Evolutionary conservation across 1,140 invertebrate genomes (phyloP).

Genomic region (Apolygus lucorum): DNA sequence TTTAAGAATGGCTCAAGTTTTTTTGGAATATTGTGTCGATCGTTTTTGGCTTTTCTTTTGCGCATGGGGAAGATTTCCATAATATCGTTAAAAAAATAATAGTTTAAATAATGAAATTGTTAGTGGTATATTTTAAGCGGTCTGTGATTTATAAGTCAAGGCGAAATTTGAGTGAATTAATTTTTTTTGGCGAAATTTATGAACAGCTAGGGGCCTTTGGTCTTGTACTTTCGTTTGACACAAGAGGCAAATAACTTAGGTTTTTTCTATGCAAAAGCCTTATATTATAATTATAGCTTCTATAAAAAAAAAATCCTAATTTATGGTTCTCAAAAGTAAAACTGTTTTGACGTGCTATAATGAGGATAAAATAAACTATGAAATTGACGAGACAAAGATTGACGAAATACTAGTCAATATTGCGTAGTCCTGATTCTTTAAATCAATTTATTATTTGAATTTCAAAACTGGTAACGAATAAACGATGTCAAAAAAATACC

Average conservation of each 20-base stretch:
- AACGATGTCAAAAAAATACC: not conserved
- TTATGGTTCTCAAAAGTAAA: not conserved
- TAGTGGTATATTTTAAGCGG: not conserved
- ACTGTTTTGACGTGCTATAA: not conserved
- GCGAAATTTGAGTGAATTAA: not conserved
- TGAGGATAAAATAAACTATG: not conserved
- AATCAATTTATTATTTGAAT: not conserved
- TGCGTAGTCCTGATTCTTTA: not conserved
- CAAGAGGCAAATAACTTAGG: not conserved
- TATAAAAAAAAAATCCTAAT: not conserved
- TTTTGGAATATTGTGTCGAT: not conserved
- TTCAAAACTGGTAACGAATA: not conserved
- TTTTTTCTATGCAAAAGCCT: not conserved
- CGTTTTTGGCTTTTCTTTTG: not conserved
- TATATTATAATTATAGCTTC: not conserved
- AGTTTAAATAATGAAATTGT: too few species aligned
- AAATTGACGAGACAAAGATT: not conserved
- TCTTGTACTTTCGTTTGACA: not conserved
- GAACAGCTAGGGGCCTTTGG: not conserved
- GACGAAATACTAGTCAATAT: not conserved
- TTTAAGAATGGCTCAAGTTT: not conserved
- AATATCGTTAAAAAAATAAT: not conserved
- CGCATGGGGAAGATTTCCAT: not conserved
- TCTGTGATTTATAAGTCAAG: not conserved
- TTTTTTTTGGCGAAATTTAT: not conserved